Percentiles rank a stretch among this genome's conserved stretches.
Evolutionary conservation across 1,140 invertebrate species (phyloP).

Genomic region (Ostrea edulis): DNA sequence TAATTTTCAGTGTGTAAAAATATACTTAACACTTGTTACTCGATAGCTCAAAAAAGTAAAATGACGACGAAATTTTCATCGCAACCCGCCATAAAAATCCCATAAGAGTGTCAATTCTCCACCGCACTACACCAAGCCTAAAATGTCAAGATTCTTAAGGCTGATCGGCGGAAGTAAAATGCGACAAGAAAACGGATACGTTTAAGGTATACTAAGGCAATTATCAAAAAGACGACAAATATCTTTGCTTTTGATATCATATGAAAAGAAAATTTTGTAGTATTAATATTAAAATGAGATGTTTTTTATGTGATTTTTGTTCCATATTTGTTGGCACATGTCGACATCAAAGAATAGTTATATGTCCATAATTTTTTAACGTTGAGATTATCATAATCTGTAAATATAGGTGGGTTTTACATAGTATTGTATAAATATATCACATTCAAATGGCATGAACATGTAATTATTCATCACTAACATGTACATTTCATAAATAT

Average conservation of each 20-base stretch:
- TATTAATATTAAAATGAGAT: too few species aligned
- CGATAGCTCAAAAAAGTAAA: slow-evolving; percentile 25
- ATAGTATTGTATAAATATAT: too few species aligned
- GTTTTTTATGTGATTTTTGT: too few species aligned
- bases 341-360: too few species aligned
- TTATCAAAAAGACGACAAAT: background rate
- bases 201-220: background rate
- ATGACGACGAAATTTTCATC: slow-evolving; percentile 4
- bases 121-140: background rate
- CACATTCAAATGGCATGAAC: too few species aligned
- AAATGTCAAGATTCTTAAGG: background rate
- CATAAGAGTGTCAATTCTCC: slow-evolving; percentile 11
- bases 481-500: too few species aligned
- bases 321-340: too few species aligned
- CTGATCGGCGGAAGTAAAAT: background rate
- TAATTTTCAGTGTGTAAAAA: slow-evolving; percentile 38
- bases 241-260: background rate
- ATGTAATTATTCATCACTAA: too few species aligned
- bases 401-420: too few species aligned
- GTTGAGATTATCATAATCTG: too few species aligned
- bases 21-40: slow-evolving; percentile 35
- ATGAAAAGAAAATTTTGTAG: background rate
- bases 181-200: background rate
- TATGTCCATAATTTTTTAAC: too few species aligned
- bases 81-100: slow-evolving; percentile 16